Percentiles rank a stretch among this genome's conserved stretches.
phyloP scores from a whole-genome alignment of 2,888 invertebrate species.

The Eretmocerus hayati region DNA sequence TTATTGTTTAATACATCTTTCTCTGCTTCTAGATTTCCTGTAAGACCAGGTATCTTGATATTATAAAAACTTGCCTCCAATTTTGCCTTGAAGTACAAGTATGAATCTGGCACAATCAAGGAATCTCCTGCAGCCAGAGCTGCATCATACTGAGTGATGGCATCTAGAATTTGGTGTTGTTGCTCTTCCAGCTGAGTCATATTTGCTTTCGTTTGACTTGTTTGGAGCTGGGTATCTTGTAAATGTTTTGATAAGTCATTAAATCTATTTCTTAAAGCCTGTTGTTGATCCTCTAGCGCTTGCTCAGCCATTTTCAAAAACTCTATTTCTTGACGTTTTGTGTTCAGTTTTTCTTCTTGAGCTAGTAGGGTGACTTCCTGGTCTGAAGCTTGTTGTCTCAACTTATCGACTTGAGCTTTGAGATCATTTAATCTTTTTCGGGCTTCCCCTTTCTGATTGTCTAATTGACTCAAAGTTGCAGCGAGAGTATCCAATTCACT shows the following conservation, averaged over 20 bases:
- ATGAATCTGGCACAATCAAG: constrained; percentile 59
- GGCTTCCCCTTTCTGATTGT: constrained; percentile 94
- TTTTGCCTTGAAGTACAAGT: constrained; percentile 60
- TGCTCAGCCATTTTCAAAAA: constrained; percentile 73
- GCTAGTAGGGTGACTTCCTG: constrained; percentile 76
- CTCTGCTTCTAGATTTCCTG: not conserved
- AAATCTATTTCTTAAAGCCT: constrained; percentile 60
- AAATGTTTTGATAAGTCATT: constrained; percentile 63
- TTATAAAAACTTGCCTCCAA: constrained; percentile 49
- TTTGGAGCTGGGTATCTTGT: constrained; percentile 74
- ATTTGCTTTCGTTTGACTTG: constrained; percentile 85
- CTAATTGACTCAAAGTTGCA: constrained; percentile 90
- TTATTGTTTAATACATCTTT: not conserved
- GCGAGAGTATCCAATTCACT: constrained; percentile 91
- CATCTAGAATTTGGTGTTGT: constrained; percentile 70
- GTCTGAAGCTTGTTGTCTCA: constrained; percentile 77
- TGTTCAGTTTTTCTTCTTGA: constrained; percentile 77
- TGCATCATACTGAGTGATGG: constrained; percentile 62
- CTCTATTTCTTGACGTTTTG: constrained; percentile 72
- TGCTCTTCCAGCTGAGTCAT: constrained; percentile 82
- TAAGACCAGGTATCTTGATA: not conserved
- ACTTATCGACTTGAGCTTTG: constrained; percentile 85
- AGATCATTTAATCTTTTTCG: constrained; percentile 91
- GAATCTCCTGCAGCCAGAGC: constrained; percentile 63
- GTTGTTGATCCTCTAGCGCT: constrained; percentile 66